Percentiles rank a stretch among this genome's conserved stretches.
Evolutionary conservation across 1,140 invertebrate genomes (phyloP).

Genomic region (Berghia stephanieae): DNA sequence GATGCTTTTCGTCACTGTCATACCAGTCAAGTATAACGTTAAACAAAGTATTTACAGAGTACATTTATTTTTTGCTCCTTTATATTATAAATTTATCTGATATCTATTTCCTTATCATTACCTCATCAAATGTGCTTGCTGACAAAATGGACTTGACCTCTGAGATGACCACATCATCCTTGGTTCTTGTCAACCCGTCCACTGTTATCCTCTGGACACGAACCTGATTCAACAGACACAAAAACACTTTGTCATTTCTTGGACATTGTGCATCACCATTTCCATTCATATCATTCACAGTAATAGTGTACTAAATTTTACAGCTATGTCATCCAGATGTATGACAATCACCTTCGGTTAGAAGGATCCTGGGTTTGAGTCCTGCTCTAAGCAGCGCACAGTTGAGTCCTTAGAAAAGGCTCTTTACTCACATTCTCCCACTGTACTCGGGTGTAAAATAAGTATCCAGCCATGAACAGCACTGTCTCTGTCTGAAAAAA

Average conservation of each 20-base stretch:
- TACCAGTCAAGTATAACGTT: no score
- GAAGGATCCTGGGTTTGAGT: no score
- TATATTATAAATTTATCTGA: not conserved
- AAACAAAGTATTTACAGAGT: no score
- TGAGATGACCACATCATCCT: conserved; percentile 82
- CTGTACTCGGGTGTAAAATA: no score
- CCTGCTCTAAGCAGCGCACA: no score
- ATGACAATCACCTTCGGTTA: not conserved
- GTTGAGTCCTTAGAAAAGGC: no score
- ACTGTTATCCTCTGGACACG: conserved; percentile 82
- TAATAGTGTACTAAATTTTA: not conserved
- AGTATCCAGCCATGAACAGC: no score
- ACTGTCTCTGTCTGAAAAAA: no score
- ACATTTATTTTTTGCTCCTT: no score
- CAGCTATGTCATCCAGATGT: not conserved
- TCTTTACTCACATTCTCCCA: no score
- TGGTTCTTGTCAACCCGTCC: conserved; percentile 82
- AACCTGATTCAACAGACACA: conserved; percentile 66
- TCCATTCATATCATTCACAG: not conserved
- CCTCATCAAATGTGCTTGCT: conserved; percentile 48
- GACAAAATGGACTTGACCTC: conserved; percentile 69
- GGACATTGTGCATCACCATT: not conserved
- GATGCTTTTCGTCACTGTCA: no score
- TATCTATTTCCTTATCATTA: conserved; percentile 66
- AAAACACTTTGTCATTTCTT: not conserved